phyloP scores from a whole-genome alignment of 1,140 invertebrate species.

The Pogonomyrmex californicus region DNA sequence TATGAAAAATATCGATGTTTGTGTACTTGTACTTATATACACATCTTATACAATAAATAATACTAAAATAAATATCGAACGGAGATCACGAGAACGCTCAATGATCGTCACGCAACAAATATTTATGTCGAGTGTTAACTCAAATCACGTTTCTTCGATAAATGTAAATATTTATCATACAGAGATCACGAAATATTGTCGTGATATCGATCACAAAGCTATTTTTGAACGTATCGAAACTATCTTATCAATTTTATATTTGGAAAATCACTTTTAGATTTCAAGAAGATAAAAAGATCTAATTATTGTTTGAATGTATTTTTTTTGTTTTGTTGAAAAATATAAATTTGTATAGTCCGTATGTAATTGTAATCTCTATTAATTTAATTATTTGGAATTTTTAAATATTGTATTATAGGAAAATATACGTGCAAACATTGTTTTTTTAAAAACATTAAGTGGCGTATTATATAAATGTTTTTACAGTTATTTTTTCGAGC shows the following conservation, averaged over 20 bases:
- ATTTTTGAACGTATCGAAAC: neutral
- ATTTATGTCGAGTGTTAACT: neutral
- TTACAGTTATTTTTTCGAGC: neutral
- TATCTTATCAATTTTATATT: neutral
- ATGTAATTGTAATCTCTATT: neutral
- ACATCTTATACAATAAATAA: neutral
- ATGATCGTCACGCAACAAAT: neutral
- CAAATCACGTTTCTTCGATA: neutral
- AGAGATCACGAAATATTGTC: neutral
- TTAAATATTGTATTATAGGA: neutral
- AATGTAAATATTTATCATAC: neutral
- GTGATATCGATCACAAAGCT: neutral
- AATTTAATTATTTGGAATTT: neutral
- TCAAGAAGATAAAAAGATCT: neutral
- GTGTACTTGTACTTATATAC: no score
- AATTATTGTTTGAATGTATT: neutral
- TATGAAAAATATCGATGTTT: constrained; percentile 1
- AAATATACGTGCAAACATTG: neutral
- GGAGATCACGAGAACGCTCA: neutral
- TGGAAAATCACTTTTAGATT: neutral
- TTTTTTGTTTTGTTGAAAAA: neutral
- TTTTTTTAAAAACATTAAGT: neutral
- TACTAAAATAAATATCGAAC: neutral
- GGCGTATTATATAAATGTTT: neutral
- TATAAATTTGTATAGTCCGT: neutral